phyloP scores from a whole-genome alignment of 2,888 invertebrate genomes.

The Galerucella calmariensis region DNA sequence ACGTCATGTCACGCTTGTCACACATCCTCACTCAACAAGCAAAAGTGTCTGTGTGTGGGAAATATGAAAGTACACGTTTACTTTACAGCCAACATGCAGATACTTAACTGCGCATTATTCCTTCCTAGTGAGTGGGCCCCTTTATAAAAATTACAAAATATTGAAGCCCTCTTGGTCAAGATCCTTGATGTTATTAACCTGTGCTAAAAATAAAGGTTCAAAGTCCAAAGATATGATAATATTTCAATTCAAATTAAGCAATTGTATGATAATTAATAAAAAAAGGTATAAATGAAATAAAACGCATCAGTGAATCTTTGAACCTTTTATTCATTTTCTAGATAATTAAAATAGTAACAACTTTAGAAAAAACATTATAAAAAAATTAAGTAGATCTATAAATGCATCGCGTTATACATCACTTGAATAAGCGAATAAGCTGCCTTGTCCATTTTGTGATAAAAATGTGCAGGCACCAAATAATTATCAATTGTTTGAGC shows the following conservation, averaged over 20 bases:
- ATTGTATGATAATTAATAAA: conserved; percentile 23
- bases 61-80: no score
- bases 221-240: conserved; percentile 36
- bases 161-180: background rate
- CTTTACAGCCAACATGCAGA: no score
- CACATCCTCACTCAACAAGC: no score
- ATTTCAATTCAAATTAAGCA: background rate
- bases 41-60: no score
- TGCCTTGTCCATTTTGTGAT: no score
- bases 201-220: conserved; percentile 10
- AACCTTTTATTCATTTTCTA: conserved; percentile 30
- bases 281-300: conserved; percentile 28
- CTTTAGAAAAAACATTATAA: background rate
- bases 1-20: no score
- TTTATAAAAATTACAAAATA: no score
- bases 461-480: no score
- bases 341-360: conserved; percentile 4
- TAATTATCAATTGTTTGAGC: no score
- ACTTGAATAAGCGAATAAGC: no score
- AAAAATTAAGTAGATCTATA: background rate
- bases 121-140: no score
- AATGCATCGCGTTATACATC: background rate
- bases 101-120: no score
- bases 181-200: background rate
- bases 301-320: conserved; percentile 29